phyloP scores from a whole-genome alignment of 1,140 invertebrate species.

The Prorops nasuta region DNA sequence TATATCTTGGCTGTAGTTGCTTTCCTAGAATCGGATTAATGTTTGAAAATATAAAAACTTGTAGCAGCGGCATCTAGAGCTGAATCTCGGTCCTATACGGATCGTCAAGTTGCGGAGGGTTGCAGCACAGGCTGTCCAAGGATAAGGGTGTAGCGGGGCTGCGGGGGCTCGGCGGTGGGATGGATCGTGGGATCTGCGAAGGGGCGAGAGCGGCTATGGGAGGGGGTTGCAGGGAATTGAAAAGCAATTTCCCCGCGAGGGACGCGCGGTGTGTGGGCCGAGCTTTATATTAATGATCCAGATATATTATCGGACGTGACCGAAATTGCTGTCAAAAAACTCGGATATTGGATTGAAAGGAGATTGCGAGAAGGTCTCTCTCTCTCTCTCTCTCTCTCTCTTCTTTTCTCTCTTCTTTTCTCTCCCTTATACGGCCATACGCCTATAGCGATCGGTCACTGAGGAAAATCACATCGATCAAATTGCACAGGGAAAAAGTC shows the following conservation, averaged over 20 bases:
- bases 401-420: not conserved
- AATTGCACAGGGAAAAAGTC: not conserved
- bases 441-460: constrained; percentile 18
- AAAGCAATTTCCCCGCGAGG: constrained; percentile 58
- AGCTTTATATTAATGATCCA: constrained; percentile 60
- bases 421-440: not conserved
- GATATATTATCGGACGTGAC: constrained; percentile 61
- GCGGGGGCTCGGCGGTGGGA: constrained; percentile 22
- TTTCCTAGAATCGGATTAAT: no score
- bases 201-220: no score
- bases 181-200: constrained; percentile 15
- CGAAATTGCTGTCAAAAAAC: constrained; percentile 61
- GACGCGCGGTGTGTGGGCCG: constrained; percentile 42
- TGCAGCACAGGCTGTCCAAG: no score
- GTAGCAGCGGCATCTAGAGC: no score
- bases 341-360: constrained; percentile 59
- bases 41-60: no score
- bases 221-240: constrained; percentile 50
- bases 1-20: no score
- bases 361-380: constrained; percentile 51
- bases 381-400: constrained; percentile 12
- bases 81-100: no score
- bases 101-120: no score
- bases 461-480: not conserved
- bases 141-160: constrained; percentile 17